A percentile compares a stretch with the other conserved stretches of the same genome.
phyloP scores from a whole-genome alignment of 2,888 invertebrate species.

The Apeira syringaria region DNA sequence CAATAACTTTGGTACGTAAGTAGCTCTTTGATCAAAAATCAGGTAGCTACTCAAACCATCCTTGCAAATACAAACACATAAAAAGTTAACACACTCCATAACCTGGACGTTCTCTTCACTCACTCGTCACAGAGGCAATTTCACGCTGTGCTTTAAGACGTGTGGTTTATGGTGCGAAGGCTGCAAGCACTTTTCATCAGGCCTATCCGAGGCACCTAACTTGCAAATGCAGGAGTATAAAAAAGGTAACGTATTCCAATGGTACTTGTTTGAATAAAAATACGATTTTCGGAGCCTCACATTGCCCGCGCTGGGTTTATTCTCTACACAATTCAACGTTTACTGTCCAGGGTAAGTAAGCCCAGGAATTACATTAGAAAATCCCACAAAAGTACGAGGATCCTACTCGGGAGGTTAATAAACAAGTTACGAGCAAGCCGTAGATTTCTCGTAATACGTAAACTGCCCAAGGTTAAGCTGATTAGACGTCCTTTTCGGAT shows the following conservation, averaged over 20 bases:
- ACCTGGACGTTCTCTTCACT: background rate
- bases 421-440: slow-evolving; percentile 20
- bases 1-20: too few species aligned
- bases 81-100: background rate
- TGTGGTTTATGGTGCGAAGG: background rate
- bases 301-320: slow-evolving; percentile 18
- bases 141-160: background rate
- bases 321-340: slow-evolving; percentile 22
- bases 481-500: slow-evolving; percentile 15
- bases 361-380: slow-evolving; percentile 24
- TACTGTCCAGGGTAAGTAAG: slow-evolving; percentile 20
- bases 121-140: background rate
- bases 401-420: slow-evolving; percentile 12
- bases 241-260: slow-evolving; percentile 5
- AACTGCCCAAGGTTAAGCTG: slow-evolving; percentile 11
- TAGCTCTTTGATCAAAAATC: too few species aligned
- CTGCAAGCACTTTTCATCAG: slow-evolving; percentile 9
- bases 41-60: too few species aligned
- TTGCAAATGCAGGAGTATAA: slow-evolving; percentile 7
- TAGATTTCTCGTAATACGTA: slow-evolving; percentile 7
- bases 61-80: background rate
- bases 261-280: slow-evolving; percentile 20
- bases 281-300: slow-evolving; percentile 18
- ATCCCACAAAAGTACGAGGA: slow-evolving; percentile 20
- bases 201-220: background rate